Conservation (phyloP, 1,140 invertebrate genomes). For the Cyclina sinensis region DNA sequence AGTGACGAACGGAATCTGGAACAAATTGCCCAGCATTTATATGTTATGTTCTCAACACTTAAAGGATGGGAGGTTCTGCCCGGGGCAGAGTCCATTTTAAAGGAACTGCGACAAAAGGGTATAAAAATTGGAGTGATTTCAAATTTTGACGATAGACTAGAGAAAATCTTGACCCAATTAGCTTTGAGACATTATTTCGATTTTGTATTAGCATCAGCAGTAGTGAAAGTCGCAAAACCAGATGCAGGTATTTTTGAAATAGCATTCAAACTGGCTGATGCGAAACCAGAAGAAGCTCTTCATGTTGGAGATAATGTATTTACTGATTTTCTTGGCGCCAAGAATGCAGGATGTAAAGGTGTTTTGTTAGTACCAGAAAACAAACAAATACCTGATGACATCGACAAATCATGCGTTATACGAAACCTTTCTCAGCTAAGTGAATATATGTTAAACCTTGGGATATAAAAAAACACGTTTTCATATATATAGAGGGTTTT, state of each 20-base stretch:
- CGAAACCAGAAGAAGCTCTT: constrained; percentile 90
- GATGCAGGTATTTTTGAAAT: constrained; percentile 91
- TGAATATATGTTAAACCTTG: background rate
- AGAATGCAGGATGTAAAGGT: constrained; percentile 91
- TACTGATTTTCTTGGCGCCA: constrained; percentile 93
- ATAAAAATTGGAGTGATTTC: constrained; percentile 91
- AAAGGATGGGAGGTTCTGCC: constrained; percentile 91
- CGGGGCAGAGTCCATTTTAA: constrained; percentile 90
- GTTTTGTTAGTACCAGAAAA: constrained; percentile 47
- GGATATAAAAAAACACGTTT: no score
- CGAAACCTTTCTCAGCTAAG: constrained; percentile 38
- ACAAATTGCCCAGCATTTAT: constrained; percentile 87
- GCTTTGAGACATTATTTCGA: constrained; percentile 91
- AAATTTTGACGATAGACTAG: constrained; percentile 94
- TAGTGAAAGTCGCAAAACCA: constrained; percentile 92
- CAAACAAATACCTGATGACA: constrained; percentile 53
- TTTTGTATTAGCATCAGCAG: constrained; percentile 93
- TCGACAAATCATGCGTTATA: constrained; percentile 65
- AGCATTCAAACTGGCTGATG: constrained; percentile 88
- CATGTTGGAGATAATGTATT: constrained; percentile 93
- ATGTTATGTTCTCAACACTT: constrained; percentile 89
- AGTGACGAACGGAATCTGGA: constrained; percentile 81
- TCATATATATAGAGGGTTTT: no score
- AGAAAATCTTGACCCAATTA: constrained; percentile 90
- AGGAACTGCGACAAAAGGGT: constrained; percentile 86